A percentile compares a stretch with the other conserved stretches of the same genome.
phyloP scores from a whole-genome alignment of 2,888 invertebrate species.

The Punctoribates punctum region DNA sequence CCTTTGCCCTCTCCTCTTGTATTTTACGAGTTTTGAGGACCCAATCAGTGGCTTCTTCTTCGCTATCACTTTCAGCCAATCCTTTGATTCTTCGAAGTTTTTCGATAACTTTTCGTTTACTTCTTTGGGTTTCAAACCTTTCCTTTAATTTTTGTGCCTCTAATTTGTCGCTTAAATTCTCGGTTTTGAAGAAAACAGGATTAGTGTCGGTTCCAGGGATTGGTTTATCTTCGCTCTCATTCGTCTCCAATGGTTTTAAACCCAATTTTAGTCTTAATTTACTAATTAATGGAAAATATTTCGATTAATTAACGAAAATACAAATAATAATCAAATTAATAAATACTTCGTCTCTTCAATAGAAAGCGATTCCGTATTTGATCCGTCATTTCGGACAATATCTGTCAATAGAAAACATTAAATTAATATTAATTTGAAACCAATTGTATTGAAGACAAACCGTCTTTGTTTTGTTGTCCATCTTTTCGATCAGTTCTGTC shows the following conservation, averaged over 20 bases:
- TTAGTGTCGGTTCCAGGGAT: constrained; percentile 49
- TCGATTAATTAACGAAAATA: neutral
- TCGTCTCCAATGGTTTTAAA: constrained; percentile 75
- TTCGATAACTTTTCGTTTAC: constrained; percentile 71
- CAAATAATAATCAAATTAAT: neutral
- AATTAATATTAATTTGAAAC: neutral
- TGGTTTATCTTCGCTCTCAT: constrained; percentile 52
- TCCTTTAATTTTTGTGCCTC: constrained; percentile 76
- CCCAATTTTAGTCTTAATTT: constrained; percentile 86
- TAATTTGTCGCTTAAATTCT: constrained; percentile 61
- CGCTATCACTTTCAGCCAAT: constrained; percentile 71
- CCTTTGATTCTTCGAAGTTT: constrained; percentile 56
- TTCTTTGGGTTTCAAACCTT: constrained; percentile 70
- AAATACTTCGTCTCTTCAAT: constrained; percentile 48
- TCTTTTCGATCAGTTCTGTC: constrained; percentile 3
- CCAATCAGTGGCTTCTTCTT: constrained; percentile 73
- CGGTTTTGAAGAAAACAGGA: constrained; percentile 59
- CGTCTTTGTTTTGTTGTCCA: neutral
- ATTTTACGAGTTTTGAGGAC: constrained; percentile 72
- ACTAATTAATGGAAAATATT: constrained; percentile 61
- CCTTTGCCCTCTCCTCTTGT: constrained; percentile 74
- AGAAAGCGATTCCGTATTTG: constrained; percentile 44
- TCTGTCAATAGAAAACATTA: neutral
- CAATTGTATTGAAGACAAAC: neutral
- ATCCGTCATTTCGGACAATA: constrained; percentile 10